Percentiles rank a stretch among this genome's conserved stretches.
Evolutionary conservation across 2,113 vertebrate genomes (phyloP).

Genomic region (Pseudorhombus dupliciocellatus): DNA sequence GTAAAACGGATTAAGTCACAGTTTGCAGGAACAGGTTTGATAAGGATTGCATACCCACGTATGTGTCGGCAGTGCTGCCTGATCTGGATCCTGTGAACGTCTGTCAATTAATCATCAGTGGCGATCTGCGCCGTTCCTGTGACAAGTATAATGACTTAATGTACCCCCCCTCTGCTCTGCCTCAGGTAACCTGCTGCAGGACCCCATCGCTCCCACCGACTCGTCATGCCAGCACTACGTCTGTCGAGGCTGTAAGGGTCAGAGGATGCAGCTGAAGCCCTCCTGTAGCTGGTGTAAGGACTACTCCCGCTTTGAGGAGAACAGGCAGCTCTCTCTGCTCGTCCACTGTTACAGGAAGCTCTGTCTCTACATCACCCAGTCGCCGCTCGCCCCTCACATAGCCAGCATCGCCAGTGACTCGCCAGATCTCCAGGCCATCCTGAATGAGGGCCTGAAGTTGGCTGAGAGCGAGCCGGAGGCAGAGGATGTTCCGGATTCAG

Average conservation of each 20-base stretch:
- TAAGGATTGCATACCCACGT: fast-evolving
- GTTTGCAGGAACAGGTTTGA: neutral
- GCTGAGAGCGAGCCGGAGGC: conserved; percentile 83
- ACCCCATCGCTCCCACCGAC: conserved; percentile 96
- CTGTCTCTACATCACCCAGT: conserved; percentile 94
- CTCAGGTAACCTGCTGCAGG: conserved; percentile 94
- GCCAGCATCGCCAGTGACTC: conserved; percentile 90
- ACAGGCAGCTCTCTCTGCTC: conserved; percentile 93
- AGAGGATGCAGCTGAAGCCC: conserved; percentile 99
- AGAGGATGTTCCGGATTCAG: conserved; percentile 81
- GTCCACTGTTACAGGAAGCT: conserved; percentile 98
- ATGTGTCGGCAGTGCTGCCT: neutral
- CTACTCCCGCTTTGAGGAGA: conserved; percentile 97
- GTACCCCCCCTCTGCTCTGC: neutral
- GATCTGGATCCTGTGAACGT: neutral
- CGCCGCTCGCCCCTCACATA: conserved; percentile 91
- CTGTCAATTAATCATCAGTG: neutral
- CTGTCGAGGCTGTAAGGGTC: conserved; percentile 96
- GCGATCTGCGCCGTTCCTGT: neutral
- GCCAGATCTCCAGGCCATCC: conserved; percentile 91
- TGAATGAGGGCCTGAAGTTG: conserved; percentile 88
- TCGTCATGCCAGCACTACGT: conserved; percentile 99
- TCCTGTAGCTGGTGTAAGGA: conserved; percentile 99
- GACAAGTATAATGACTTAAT: neutral
- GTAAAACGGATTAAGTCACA: neutral